phyloP scores from a whole-genome alignment of 2,888 invertebrate genomes.

The Phymatocera aterrima region DNA sequence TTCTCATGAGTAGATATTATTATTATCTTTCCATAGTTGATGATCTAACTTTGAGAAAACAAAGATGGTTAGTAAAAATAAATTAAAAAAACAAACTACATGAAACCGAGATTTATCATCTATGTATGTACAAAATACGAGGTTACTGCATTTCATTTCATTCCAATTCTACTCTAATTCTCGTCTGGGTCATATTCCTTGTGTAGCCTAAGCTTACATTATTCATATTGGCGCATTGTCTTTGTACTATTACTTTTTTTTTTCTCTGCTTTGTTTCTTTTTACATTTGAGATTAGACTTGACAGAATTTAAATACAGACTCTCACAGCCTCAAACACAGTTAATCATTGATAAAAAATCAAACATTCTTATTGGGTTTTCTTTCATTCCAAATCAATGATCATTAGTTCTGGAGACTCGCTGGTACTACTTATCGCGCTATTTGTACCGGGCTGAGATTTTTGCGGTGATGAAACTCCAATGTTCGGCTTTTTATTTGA shows the following conservation, averaged over 20 bases:
- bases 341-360: slow-evolving; percentile 22
- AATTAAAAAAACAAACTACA: slow-evolving; percentile 13
- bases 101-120: neutral
- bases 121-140: neutral
- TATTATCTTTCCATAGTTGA: neutral
- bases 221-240: neutral
- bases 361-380: neutral
- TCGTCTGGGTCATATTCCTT: neutral
- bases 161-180: slow-evolving; percentile 7
- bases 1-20: neutral
- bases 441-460: slow-evolving; percentile 64
- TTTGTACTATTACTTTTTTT: slow-evolving; percentile 28
- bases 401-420: slow-evolving; percentile 72
- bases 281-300: slow-evolving; percentile 8
- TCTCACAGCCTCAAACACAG: slow-evolving; percentile 36
- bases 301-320: slow-evolving; percentile 5
- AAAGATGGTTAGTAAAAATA: slow-evolving; percentile 12
- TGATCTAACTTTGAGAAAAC: neutral
- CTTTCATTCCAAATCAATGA: slow-evolving; percentile 70
- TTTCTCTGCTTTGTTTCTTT: neutral
- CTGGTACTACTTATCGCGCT: slow-evolving; percentile 71
- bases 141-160: too few species aligned
- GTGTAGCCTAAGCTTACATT: neutral
- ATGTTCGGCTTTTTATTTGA: slow-evolving; percentile 61
- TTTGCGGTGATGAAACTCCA: slow-evolving; percentile 62